A percentile compares a stretch with the other conserved stretches of the same genome.
phyloP scores from a whole-genome alignment of 1,140 invertebrate genomes.

The Alviniconcha marisindica region DNA sequence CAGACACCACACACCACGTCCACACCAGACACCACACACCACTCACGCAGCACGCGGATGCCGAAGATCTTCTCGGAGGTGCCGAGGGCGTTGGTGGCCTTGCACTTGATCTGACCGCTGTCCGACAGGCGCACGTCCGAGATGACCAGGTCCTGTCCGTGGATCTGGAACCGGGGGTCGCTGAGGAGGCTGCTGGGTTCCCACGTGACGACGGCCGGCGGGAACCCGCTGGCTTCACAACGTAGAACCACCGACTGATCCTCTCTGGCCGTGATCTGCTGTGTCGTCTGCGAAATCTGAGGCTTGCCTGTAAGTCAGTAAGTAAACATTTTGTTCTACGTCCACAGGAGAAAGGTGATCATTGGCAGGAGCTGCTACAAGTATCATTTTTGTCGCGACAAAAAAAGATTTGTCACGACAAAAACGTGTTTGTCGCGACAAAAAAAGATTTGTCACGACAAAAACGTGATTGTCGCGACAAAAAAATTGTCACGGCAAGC shows the following conservation, averaged over 20 bases:
- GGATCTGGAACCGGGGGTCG: not conserved
- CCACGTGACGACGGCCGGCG: slow-evolving; percentile 14
- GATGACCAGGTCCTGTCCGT: not conserved
- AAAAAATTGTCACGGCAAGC: too few species aligned
- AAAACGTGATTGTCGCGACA: too few species aligned
- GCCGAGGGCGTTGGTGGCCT: slow-evolving; percentile 43
- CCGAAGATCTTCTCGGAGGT: slow-evolving; percentile 29
- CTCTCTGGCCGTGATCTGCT: not conserved
- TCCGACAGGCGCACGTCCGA: slow-evolving; percentile 14
- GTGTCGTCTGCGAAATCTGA: not conserved
- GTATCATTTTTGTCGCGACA: too few species aligned
- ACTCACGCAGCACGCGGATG: slow-evolving; percentile 50
- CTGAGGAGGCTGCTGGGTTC: not conserved
- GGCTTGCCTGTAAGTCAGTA: slow-evolving; percentile 7
- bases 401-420: too few species aligned
- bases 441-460: too few species aligned
- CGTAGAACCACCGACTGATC: not conserved
- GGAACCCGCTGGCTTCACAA: not conserved
- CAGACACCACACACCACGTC: too few species aligned
- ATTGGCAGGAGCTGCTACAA: too few species aligned
- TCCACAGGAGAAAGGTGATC: too few species aligned
- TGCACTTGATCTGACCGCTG: slow-evolving; percentile 36
- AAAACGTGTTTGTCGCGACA: too few species aligned
- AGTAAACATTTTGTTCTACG: too few species aligned
- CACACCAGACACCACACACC: too few species aligned